A percentile compares a stretch with the other conserved stretches of the same genome.
These are phyloP conservation scores for Drosophila auraria DNA, from an alignment of 1,140 invertebrate genomes.

Conservation along the genomic window DNA sequence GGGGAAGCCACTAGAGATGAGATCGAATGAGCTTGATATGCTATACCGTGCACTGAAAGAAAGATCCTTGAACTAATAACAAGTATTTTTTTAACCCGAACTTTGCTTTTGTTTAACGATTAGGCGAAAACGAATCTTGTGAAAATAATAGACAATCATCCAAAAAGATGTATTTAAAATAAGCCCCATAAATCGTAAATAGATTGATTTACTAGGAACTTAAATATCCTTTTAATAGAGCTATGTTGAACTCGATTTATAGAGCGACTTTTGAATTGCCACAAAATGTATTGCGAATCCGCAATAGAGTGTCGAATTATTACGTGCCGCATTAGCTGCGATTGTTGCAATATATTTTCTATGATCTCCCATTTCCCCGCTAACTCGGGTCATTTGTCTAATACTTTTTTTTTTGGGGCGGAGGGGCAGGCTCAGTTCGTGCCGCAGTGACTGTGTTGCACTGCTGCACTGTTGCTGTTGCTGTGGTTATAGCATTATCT, in stretches of 20 bases:
- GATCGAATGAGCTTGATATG: constrained; percentile 29
- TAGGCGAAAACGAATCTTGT: too few species aligned
- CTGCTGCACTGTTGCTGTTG: constrained; percentile 12
- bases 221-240: constrained; percentile 3
- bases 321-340: constrained; percentile 46
- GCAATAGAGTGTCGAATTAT: constrained; percentile 43
- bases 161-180: not conserved
- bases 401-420: constrained; percentile 19
- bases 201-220: not conserved
- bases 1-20: constrained; percentile 34
- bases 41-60: constrained; percentile 12
- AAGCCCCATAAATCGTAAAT: not conserved
- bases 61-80: not conserved
- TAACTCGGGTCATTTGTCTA: constrained; percentile 45
- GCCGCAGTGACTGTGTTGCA: constrained; percentile 21
- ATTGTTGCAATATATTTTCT: constrained; percentile 48
- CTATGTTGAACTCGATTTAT: constrained; percentile 16
- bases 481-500: constrained; percentile 46
- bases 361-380: constrained; percentile 34
- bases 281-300: constrained; percentile 25
- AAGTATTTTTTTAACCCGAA: too few species aligned
- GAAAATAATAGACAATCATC: not conserved
- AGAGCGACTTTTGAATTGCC: constrained; percentile 5
- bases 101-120: too few species aligned
- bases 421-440: constrained; percentile 33